Percentiles rank a stretch among this genome's conserved stretches.
Evolutionary conservation across 2,888 invertebrate genomes (phyloP).

Genomic region (Griposia aprilina): DNA sequence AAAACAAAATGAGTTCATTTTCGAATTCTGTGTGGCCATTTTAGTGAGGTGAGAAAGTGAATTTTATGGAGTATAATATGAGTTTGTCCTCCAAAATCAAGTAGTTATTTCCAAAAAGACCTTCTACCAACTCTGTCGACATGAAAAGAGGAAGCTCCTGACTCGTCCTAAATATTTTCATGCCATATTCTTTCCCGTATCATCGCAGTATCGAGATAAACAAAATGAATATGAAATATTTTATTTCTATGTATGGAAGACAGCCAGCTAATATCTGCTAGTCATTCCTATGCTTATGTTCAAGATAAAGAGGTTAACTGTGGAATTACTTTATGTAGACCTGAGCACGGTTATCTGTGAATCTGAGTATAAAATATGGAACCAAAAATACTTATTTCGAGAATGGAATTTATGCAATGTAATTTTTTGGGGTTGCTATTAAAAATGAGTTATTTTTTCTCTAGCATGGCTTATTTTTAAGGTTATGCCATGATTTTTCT

Average conservation of each 20-base stretch:
- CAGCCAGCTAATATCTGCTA: conserved; percentile 51
- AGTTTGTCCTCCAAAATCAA: background rate
- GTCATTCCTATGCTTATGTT: conserved; percentile 52
- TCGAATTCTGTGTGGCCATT: background rate
- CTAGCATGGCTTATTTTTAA: background rate
- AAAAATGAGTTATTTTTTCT: conserved; percentile 7
- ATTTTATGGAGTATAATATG: background rate
- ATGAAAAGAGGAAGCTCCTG: conserved; percentile 10
- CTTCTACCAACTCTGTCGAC: conserved; percentile 15
- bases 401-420: conserved; percentile 13
- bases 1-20: conserved; percentile 10
- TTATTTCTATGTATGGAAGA: conserved; percentile 50
- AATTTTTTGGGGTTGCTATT: conserved; percentile 24
- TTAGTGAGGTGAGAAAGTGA: background rate
- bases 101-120: conserved; percentile 2
- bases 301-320: conserved; percentile 43
- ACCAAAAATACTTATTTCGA: conserved; percentile 1
- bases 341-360: too few relatives aligned
- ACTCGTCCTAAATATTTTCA: conserved; percentile 17
- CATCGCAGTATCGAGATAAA: conserved; percentile 42
- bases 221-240: conserved; percentile 46
- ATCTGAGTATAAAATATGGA: conserved; percentile 1
- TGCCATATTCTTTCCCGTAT: conserved; percentile 23
- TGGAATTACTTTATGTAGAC: conserved; percentile 32
- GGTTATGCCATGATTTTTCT: background rate